Evolutionary conservation across 2,797 vertebrate species (phyloP), one percentile per base, ranked within the genome.

Genomic region (Sebastes kiyomatsui): DNA sequence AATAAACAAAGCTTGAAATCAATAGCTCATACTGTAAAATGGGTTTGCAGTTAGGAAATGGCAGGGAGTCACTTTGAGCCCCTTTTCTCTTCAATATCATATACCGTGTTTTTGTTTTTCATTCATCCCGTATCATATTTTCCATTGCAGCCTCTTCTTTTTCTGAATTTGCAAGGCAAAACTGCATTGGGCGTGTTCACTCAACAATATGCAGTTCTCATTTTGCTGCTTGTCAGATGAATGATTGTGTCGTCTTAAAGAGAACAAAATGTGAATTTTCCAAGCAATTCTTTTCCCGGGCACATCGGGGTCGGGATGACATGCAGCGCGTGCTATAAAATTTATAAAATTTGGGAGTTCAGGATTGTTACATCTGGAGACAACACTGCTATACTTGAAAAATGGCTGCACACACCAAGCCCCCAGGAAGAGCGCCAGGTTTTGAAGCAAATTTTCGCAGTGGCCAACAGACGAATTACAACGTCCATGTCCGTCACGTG

Each of bases 141-240:
- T 77, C 73, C 55, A 56, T 54, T 13, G 71, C 46, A 68, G 49
- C 35, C 58, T 71, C 54, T 66, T 60, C 28, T 54, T 67, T 76
- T 35, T 67, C 28, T 23, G 23, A 75, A 77, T 87, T 88, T 88
- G 77, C 71, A 32, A 80, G 71, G 65, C 77, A 81, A 89, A 92
- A 86, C 77, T 55, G 66, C 78, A 69, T 56, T 3, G 23, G 74
- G 71, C 77, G 28, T 56, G 49, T 80, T 87, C 72, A 6, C 66
- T 58, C 27, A 59, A 79, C 75, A 67, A 87, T 90, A 88, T 90
- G 83, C 84, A 90, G 92, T 88, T 85, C 84, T 93, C 84, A 80
- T 90, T 90, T 80, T 62, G 62, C 59, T 49, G 82, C 75, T 80
- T 87, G 76, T 84, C 82, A 72, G 74, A 89, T 83, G 74, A 90